phyloP scores from a whole-genome alignment of 2,888 invertebrate species.

The Lasioglossum pauxillum region DNA sequence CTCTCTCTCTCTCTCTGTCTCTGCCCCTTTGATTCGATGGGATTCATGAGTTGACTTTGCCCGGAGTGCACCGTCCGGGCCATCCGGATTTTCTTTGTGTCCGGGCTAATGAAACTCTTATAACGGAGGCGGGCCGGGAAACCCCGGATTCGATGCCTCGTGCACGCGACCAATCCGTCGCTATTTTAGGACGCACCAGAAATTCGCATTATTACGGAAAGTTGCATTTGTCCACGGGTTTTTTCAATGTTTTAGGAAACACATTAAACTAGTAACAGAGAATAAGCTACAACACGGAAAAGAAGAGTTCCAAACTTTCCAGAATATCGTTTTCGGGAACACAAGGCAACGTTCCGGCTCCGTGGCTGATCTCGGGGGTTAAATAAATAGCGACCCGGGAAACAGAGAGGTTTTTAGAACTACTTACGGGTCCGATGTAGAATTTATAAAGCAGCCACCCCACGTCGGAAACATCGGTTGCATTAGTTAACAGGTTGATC shows the following conservation, averaged over 20 bases:
- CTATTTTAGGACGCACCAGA: background rate
- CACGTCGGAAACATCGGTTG: slow-evolving; percentile 24
- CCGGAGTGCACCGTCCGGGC: slow-evolving; percentile 38
- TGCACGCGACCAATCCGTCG: background rate
- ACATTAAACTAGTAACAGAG: background rate
- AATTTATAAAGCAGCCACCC: background rate
- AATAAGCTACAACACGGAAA: background rate
- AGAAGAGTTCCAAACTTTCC: background rate
- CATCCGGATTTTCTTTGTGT: slow-evolving; percentile 27
- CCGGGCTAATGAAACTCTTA: slow-evolving; percentile 42
- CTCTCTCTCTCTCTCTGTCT: slow-evolving; percentile 21
- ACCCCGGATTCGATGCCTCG: background rate
- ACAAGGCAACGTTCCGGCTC: background rate
- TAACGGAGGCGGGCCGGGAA: slow-evolving; percentile 28
- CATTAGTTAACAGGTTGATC: slow-evolving; percentile 53
- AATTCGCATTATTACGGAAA: background rate
- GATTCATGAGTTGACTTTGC: slow-evolving; percentile 71
- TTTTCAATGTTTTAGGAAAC: background rate
- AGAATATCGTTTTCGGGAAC: background rate
- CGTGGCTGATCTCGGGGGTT: background rate
- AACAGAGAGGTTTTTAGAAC: slow-evolving; percentile 14
- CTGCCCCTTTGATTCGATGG: slow-evolving; percentile 62
- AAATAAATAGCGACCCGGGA: background rate
- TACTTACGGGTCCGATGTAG: background rate
- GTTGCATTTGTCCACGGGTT: background rate